Conservation (phyloP, 1,140 invertebrate species). For the Mycetomoellerius zeteki region DNA sequence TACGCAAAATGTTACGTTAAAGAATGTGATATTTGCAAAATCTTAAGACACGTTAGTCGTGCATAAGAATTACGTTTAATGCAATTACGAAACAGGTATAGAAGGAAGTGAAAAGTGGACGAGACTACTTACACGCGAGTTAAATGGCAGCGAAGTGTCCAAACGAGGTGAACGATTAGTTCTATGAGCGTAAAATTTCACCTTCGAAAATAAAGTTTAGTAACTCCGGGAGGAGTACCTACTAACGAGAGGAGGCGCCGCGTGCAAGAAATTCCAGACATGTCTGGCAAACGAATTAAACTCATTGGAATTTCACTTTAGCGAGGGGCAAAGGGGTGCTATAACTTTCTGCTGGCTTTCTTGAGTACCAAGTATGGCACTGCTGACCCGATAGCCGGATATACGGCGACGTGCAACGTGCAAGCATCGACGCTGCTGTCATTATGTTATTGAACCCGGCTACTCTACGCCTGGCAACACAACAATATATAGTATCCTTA, state of each 20-base stretch:
- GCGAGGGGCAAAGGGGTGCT: conserved; percentile 17
- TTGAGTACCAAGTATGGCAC: conserved; percentile 80
- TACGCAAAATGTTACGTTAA: conserved; percentile 1
- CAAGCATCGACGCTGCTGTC: conserved; percentile 66
- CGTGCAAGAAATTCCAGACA: conserved; percentile 69
- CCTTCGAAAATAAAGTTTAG: conserved; percentile 36
- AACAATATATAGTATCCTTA: conserved; percentile 20
- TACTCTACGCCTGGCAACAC: background rate
- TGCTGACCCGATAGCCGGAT: conserved; percentile 78
- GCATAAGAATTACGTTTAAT: background rate
- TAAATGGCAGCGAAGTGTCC: background rate
- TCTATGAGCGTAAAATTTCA: conserved; percentile 41
- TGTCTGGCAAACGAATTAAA: conserved; percentile 76
- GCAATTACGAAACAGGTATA: conserved; percentile 24
- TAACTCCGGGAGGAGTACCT: conserved; percentile 26
- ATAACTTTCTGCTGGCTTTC: conserved; percentile 73
- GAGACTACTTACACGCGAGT: background rate
- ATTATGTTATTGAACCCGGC: conserved; percentile 61
- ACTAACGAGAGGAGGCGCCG: background rate
- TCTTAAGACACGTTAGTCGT: conserved; percentile 6
- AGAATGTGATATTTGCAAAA: conserved; percentile 21
- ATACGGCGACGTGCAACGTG: conserved; percentile 71
- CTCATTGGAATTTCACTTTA: conserved; percentile 80
- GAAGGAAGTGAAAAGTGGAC: conserved; percentile 24
- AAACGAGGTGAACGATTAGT: conserved; percentile 14